Evolutionary conservation across 2,113 vertebrate species (phyloP).

Genomic region (Pristiophorus japonicus): DNA sequence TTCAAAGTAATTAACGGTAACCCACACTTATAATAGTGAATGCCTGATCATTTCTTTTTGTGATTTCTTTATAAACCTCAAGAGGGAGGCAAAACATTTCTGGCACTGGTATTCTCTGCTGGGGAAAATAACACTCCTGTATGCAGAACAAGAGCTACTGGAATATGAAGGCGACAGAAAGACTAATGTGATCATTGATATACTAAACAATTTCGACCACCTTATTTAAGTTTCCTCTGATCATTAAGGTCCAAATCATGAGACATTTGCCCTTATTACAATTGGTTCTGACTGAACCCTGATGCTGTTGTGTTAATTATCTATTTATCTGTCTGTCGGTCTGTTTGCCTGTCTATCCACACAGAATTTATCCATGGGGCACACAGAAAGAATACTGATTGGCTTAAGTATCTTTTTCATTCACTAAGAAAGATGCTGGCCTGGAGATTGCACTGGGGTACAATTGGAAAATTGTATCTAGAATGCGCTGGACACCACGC

Average conservation of each 20-base stretch:
- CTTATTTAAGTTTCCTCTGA: neutral
- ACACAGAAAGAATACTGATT: neutral
- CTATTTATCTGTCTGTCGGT: neutral
- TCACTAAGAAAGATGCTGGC: neutral
- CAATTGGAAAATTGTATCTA: neutral
- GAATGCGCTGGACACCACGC: neutral
- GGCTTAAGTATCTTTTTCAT: neutral
- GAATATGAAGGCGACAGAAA: neutral
- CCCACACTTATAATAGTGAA: neutral
- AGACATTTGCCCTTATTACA: neutral
- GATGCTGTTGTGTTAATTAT: too few relatives aligned
- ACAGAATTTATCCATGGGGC: neutral
- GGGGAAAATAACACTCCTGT: neutral
- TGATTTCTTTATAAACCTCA: constrained; percentile 1
- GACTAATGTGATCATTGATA: neutral
- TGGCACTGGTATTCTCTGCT: neutral
- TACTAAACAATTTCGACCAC: neutral
- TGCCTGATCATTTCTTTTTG: neutral
- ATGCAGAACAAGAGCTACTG: neutral
- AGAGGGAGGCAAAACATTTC: constrained; percentile 33
- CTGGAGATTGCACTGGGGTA: neutral
- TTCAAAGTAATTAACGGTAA: neutral
- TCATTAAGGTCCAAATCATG: neutral
- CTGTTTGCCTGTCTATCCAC: neutral
- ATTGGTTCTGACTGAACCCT: neutral